A percentile compares a stretch with the other conserved stretches of the same genome.
Conservation (phyloP, 2,113 vertebrate species). For the Lasiurus cinereus region DNA sequence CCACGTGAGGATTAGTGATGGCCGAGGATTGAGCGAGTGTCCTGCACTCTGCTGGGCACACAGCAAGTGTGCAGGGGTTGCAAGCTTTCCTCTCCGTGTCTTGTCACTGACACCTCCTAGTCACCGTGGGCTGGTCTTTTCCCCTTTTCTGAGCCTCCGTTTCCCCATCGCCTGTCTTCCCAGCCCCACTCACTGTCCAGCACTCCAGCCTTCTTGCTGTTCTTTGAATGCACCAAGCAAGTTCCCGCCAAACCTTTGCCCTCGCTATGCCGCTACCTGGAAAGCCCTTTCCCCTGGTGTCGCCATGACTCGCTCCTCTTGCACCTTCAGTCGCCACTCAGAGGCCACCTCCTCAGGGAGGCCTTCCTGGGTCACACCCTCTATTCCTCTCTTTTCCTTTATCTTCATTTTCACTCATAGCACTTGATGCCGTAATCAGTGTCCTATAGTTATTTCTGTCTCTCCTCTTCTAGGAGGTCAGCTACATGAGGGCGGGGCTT, state of each 20-base stretch:
- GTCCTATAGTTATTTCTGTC: background rate
- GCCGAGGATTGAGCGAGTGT: background rate
- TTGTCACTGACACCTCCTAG: background rate
- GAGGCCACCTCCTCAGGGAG: background rate
- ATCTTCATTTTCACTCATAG: background rate
- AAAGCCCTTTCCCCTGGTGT: background rate
- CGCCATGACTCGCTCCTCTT: fast-evolving
- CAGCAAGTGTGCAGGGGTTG: too few relatives aligned
- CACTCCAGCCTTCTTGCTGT: background rate
- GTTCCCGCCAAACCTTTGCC: background rate
- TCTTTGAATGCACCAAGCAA: background rate
- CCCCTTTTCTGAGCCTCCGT: background rate
- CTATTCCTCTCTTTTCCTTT: background rate
- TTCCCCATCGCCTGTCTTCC: background rate
- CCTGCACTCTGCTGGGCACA: fast-evolving
- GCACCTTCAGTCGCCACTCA: background rate
- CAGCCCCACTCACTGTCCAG: background rate
- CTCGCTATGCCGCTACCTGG: fast-evolving
- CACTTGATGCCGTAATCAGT: background rate
- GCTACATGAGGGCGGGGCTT: background rate
- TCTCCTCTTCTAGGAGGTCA: background rate
- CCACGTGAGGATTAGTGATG: fast-evolving
- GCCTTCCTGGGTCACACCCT: background rate
- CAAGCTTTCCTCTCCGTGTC: background rate
- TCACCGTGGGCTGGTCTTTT: background rate